Evolutionary conservation across 2,888 invertebrate species (phyloP).

Genomic region (Leptarthrus brevirostris): DNA sequence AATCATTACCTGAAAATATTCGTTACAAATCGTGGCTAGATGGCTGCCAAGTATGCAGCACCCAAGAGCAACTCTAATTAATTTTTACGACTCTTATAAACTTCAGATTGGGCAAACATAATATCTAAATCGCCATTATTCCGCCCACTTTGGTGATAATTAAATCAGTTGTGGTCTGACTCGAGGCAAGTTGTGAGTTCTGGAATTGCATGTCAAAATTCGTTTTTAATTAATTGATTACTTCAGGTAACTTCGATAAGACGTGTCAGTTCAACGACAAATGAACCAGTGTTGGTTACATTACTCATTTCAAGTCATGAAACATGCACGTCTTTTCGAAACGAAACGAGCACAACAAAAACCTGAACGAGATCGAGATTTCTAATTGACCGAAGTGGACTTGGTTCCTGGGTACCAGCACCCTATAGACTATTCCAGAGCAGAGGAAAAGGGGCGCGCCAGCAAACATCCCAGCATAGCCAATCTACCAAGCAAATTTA

Average conservation of each 20-base stretch:
- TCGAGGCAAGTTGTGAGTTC: background rate
- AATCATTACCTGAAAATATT: too few relatives aligned
- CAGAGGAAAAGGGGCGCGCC: constrained; percentile 34
- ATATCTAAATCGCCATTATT: background rate
- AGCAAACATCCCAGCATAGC: background rate
- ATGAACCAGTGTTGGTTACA: background rate
- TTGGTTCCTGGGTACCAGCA: background rate
- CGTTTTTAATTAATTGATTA: constrained; percentile 47
- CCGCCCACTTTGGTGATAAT: constrained; percentile 15
- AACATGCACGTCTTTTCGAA: constrained; percentile 11
- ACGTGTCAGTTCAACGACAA: background rate
- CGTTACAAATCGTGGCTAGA: too few relatives aligned
- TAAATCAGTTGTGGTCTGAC: background rate
- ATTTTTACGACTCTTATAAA: background rate
- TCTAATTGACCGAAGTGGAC: constrained; percentile 7
- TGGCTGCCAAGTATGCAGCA: too few relatives aligned
- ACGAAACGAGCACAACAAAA: too few relatives aligned
- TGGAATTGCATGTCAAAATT: constrained; percentile 43
- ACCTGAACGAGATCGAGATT: too few relatives aligned
- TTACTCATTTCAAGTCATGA: constrained; percentile 1
- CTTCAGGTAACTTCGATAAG: constrained; percentile 13
- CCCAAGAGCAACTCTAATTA: background rate
- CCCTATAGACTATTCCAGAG: background rate
- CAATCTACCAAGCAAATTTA: constrained; percentile 11
- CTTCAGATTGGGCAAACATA: constrained; percentile 8